Conservation (phyloP, 2,113 vertebrate species). For the Hystrix brachyura region DNA sequence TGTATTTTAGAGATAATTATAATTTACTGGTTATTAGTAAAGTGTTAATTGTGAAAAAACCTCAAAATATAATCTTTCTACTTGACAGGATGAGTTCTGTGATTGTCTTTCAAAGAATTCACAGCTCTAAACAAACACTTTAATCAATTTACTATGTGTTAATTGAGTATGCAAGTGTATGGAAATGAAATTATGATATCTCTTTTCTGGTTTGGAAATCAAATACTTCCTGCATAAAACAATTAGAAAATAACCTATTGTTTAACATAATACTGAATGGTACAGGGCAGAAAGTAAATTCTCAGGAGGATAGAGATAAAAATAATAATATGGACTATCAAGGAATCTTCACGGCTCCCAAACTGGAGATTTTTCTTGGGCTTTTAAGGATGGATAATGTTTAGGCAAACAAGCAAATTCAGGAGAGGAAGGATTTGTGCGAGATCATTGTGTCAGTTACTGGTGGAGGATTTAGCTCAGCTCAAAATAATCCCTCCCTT, state of each 20-base stretch:
- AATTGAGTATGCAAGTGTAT: background rate
- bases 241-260: conserved; percentile 8
- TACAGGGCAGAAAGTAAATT: background rate
- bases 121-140: background rate
- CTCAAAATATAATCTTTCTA: background rate
- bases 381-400: background rate
- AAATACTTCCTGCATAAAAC: conserved; percentile 1
- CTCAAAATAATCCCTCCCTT: background rate
- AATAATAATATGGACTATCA: background rate
- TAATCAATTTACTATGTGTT: background rate
- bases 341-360: background rate
- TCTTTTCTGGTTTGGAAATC: conserved; percentile 7
- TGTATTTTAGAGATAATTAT: background rate
- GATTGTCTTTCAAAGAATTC: background rate
- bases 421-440: background rate
- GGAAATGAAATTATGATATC: conserved; percentile 32
- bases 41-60: background rate
- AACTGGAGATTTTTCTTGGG: background rate
- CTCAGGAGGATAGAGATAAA: background rate
- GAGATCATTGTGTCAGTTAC: background rate
- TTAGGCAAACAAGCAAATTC: background rate
- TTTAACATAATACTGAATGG: conserved; percentile 34
- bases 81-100: background rate
- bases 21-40: background rate
- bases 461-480: background rate